Evolutionary conservation across 1,140 invertebrate species (phyloP).

Genomic region (Venustaconcha ellipsiformis): DNA sequence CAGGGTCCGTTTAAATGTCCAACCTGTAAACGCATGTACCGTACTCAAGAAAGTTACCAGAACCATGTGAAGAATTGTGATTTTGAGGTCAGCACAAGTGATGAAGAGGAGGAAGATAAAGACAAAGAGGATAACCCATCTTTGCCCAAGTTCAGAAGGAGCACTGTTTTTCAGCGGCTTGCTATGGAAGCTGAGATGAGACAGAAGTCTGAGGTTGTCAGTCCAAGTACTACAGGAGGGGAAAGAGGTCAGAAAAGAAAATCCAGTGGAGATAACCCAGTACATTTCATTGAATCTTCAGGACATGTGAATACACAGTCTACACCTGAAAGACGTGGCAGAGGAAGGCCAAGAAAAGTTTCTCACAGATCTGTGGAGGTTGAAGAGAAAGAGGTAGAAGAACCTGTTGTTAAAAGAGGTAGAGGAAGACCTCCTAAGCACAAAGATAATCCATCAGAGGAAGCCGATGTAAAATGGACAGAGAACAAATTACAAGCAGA

Average conservation of each 20-base stretch:
- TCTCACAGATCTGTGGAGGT: not conserved
- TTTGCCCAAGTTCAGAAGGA: conserved; percentile 11
- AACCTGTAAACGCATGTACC: conserved; percentile 88
- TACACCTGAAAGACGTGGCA: conserved; percentile 4
- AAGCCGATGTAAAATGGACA: not conserved
- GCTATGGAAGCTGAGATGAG: conserved; percentile 26
- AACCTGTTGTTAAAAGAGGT: not conserved
- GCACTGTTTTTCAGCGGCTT: conserved; percentile 25
- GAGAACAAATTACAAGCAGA: not conserved
- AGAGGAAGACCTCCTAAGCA: conserved; percentile 9
- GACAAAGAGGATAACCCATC: conserved; percentile 28
- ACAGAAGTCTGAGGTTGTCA: conserved; percentile 5
- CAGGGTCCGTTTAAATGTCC: conserved; percentile 84
- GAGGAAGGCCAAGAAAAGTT: conserved; percentile 26
- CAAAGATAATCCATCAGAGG: not conserved
- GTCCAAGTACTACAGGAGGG: not conserved
- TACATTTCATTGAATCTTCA: too few relatives aligned
- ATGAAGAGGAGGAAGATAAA: conserved; percentile 52
- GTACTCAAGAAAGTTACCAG: conserved; percentile 87
- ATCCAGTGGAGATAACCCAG: too few relatives aligned
- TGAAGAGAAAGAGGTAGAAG: conserved; percentile 7
- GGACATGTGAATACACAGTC: not conserved
- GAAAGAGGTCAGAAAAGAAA: too few relatives aligned
- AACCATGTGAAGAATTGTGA: conserved; percentile 83
- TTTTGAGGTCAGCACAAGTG: conserved; percentile 70